Evolutionary conservation across 1,140 invertebrate species (phyloP).

Genomic region (Listronotus oregonensis): DNA sequence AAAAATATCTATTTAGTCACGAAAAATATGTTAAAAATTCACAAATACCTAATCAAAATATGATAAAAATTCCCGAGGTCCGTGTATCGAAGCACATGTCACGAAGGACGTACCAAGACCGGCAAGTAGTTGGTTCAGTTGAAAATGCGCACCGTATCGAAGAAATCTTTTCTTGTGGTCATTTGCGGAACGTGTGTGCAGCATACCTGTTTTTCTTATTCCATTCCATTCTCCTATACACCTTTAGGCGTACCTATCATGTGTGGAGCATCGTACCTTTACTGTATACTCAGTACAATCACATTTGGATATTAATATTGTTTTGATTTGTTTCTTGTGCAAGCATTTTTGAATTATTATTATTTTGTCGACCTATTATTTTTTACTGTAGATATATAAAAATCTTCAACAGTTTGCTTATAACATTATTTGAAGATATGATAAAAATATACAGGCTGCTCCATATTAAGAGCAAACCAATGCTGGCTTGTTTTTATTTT

Average conservation of each 20-base stretch:
- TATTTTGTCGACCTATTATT: no score
- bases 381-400: no score
- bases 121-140: constrained; percentile 1
- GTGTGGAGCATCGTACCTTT: constrained; percentile 11
- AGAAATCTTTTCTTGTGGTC: constrained; percentile 5
- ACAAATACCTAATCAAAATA: neutral
- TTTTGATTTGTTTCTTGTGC: no score
- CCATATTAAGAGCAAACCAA: no score
- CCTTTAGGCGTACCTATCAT: constrained; percentile 2
- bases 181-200: constrained; percentile 5
- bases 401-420: no score
- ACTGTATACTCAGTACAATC: neutral
- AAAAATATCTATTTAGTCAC: neutral
- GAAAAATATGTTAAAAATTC: neutral
- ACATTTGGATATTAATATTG: neutral
- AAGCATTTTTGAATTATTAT: no score
- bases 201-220: constrained; percentile 21
- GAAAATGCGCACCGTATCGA: constrained; percentile 4
- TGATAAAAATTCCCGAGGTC: no score
- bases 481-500: no score
- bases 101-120: constrained; percentile 7
- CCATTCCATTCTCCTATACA: constrained; percentile 12
- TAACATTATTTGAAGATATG: no score
- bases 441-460: no score
- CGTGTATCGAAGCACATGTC: constrained; percentile 2